A percentile compares a stretch with the other conserved stretches of the same genome.
These are phyloP conservation scores for Urocyon cinereoargenteus DNA, from an alignment of 2,797 vertebrate species.

Conservation along the genomic window DNA sequence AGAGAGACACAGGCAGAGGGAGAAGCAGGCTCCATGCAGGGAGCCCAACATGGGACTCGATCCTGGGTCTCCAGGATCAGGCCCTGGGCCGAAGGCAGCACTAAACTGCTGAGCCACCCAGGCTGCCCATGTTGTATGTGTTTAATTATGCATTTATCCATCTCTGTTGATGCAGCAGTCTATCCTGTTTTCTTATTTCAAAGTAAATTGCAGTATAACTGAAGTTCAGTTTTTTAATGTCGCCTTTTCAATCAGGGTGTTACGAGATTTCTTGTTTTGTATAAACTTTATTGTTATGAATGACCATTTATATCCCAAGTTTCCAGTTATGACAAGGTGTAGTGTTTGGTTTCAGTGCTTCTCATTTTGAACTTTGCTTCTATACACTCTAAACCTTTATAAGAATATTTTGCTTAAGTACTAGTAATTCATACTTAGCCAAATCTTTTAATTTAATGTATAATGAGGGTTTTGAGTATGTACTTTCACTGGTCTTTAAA, in stretches of 20 bases:
- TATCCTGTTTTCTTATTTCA: neutral
- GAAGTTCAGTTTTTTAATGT: neutral
- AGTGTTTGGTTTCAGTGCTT: neutral
- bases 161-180: neutral
- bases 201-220: conserved; percentile 2
- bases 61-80: too few species aligned
- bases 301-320: neutral
- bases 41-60: too few species aligned
- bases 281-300: neutral
- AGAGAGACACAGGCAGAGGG: too few species aligned
- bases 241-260: neutral
- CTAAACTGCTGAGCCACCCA: too few species aligned
- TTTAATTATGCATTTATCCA: neutral
- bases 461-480: conserved; percentile 6
- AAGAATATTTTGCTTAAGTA: neutral
- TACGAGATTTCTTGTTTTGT: neutral
- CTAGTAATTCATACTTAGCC: neutral
- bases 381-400: neutral
- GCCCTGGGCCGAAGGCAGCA: too few species aligned
- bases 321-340: neutral
- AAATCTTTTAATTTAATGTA: neutral
- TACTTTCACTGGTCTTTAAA: neutral
- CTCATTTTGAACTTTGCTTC: conserved; percentile 13
- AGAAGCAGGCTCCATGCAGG: too few species aligned
- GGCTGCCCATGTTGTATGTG: neutral